These are phyloP conservation scores for Cheilosia grossa DNA, from an alignment of 2,888 invertebrate genomes.

Conservation along the genomic window DNA sequence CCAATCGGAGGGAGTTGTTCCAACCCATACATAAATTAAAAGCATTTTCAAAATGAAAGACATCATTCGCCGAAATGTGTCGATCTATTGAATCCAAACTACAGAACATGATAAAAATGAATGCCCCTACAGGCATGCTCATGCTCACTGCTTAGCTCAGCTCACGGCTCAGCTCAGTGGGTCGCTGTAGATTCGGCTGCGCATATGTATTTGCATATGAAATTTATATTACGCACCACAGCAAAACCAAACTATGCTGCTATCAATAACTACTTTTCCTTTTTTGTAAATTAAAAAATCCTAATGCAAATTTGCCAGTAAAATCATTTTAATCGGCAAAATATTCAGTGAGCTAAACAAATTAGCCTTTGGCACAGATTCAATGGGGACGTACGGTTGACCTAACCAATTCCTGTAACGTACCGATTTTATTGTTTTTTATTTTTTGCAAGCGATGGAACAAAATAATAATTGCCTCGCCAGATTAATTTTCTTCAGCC, in stretches of 20 bases:
- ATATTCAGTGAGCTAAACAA: slow-evolving; percentile 11
- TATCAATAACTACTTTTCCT: not conserved
- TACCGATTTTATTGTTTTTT: slow-evolving; percentile 4
- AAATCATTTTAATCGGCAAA: slow-evolving; percentile 3
- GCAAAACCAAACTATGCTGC: not conserved
- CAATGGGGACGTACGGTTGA: not conserved
- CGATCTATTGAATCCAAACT: not conserved
- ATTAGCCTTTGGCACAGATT: slow-evolving; percentile 38
- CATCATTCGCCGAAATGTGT: slow-evolving; percentile 33
- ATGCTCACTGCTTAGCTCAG: no score
- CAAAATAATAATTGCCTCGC: slow-evolving; percentile 25
- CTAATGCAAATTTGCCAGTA: slow-evolving; percentile 21
- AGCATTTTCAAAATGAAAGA: no score
- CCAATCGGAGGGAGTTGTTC: slow-evolving; percentile 34
- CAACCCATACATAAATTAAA: not conserved
- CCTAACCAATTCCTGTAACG: not conserved
- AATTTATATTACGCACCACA: slow-evolving; percentile 6
- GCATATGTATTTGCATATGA: slow-evolving; percentile 46
- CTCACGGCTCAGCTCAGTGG: no score
- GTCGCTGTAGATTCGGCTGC: slow-evolving; percentile 8
- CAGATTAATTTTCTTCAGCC: slow-evolving; percentile 23
- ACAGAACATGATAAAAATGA: slow-evolving; percentile 16
- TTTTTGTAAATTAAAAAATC: slow-evolving; percentile 15
- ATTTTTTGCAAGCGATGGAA: slow-evolving; percentile 3
- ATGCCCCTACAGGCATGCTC: not conserved